These are phyloP conservation scores for Drosophila atripex DNA, from an alignment of 2,888 invertebrate species.

Conservation along the genomic window DNA sequence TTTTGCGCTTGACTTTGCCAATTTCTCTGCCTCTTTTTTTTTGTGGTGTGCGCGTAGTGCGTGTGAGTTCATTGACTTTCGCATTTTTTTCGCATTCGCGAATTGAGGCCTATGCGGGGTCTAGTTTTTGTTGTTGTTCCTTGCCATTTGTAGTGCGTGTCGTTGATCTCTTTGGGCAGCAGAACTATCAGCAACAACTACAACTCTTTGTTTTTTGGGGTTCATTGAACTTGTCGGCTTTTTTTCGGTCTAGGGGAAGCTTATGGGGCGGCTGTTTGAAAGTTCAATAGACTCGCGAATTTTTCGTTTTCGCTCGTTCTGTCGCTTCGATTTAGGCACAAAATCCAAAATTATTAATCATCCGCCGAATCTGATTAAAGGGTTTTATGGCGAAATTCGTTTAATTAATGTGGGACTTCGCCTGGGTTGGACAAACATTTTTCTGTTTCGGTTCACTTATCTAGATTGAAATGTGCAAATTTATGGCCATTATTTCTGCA, in stretches of 20 bases:
- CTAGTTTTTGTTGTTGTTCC: conserved; percentile 40
- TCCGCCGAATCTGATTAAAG: conserved; percentile 14
- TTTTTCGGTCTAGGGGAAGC: not conserved
- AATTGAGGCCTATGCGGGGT: conserved; percentile 23
- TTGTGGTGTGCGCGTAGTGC: conserved; percentile 1
- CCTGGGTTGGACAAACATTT: too few relatives aligned
- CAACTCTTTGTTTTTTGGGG: conserved; percentile 24
- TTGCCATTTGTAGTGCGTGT: conserved; percentile 67
- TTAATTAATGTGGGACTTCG: conserved; percentile 6
- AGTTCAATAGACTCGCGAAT: conserved; percentile 79
- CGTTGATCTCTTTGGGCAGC: conserved; percentile 70
- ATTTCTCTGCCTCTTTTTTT: conserved; percentile 28
- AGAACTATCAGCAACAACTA: conserved; percentile 13
- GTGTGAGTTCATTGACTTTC: conserved; percentile 63
- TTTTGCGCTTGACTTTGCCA: conserved; percentile 27
- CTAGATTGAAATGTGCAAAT: conserved; percentile 1
- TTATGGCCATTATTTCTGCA: not conserved
- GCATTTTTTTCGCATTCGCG: conserved; percentile 32
- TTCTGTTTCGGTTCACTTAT: not conserved
- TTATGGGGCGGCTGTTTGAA: conserved; percentile 34
- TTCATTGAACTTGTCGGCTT: conserved; percentile 74
- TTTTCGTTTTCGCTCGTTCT: conserved; percentile 35
- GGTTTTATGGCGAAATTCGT: conserved; percentile 5
- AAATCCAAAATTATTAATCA: conserved; percentile 30
- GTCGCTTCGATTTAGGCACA: conserved; percentile 36